Conservation (phyloP, 1,140 invertebrate species). For the Phthorimaea operculella region DNA sequence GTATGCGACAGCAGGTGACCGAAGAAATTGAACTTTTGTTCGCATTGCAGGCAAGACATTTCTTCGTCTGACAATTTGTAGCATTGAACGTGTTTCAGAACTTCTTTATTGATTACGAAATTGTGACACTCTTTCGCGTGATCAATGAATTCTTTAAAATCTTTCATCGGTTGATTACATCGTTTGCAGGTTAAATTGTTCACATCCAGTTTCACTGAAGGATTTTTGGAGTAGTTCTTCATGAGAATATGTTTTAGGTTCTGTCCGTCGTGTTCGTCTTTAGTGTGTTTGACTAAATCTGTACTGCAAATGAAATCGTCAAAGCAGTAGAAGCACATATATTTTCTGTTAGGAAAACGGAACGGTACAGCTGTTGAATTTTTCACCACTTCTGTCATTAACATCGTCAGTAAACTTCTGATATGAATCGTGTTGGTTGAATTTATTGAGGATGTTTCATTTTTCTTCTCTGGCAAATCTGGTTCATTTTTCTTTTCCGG, state of each 20-base stretch:
- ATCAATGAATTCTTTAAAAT: slow-evolving; percentile 17
- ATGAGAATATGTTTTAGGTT: slow-evolving; percentile 14
- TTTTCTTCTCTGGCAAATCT: too few relatives aligned
- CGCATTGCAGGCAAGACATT: slow-evolving; percentile 22
- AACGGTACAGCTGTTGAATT: slow-evolving; percentile 41
- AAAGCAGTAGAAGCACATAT: slow-evolving; percentile 47
- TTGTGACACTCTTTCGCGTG: slow-evolving; percentile 16
- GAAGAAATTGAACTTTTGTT: slow-evolving; percentile 18
- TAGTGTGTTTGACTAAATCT: slow-evolving; percentile 21
- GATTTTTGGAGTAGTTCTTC: slow-evolving; percentile 8
- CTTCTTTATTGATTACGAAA: slow-evolving; percentile 15
- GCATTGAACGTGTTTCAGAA: slow-evolving; percentile 6
- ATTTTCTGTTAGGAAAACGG: slow-evolving; percentile 35
- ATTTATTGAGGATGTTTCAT: too few relatives aligned
- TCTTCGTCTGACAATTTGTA: slow-evolving; percentile 21
- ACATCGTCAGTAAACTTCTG: too few relatives aligned
- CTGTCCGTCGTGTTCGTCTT: slow-evolving; percentile 20
- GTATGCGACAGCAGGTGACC: slow-evolving; percentile 17
- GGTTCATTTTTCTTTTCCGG: too few relatives aligned
- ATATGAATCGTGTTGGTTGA: too few relatives aligned
- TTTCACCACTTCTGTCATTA: slow-evolving; percentile 50
- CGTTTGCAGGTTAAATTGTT: slow-evolving; percentile 18
- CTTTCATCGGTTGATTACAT: slow-evolving; percentile 12
- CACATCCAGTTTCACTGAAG: slow-evolving; percentile 21
- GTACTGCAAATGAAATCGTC: slow-evolving; percentile 24